phyloP scores from a whole-genome alignment of 2,888 invertebrate genomes.

The Latheticus oryzae region DNA sequence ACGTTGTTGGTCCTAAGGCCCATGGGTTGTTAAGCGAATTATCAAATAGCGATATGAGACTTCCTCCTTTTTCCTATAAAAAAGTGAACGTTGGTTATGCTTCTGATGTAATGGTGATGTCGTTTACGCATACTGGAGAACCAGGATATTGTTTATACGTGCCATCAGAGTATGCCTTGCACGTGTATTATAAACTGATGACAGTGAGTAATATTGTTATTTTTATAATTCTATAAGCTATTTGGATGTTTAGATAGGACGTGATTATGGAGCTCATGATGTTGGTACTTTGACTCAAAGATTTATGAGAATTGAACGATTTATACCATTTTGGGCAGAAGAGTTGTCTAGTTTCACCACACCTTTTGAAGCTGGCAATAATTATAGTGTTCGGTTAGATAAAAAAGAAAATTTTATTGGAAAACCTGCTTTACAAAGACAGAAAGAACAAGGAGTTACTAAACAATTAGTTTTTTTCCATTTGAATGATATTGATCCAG shows the following conservation, averaged over 20 bases:
- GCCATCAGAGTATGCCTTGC: slow-evolving; percentile 79
- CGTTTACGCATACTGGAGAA: slow-evolving; percentile 79
- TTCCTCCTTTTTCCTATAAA: slow-evolving; percentile 75
- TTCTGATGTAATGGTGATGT: slow-evolving; percentile 77
- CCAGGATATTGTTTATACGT: slow-evolving; percentile 78
- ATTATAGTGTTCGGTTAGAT: slow-evolving; percentile 72
- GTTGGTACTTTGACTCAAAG: slow-evolving; percentile 76
- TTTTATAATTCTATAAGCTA: slow-evolving; percentile 7
- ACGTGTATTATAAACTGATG: slow-evolving; percentile 78
- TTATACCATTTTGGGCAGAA: slow-evolving; percentile 80
- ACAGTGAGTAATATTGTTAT: slow-evolving; percentile 66
- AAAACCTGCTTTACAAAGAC: slow-evolving; percentile 71
- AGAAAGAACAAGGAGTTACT: slow-evolving; percentile 71
- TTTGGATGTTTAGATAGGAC: too few relatives aligned
- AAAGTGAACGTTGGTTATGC: slow-evolving; percentile 77
- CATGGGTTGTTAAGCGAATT: slow-evolving; percentile 73
- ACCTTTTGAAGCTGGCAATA: slow-evolving; percentile 74
- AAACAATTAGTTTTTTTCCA: slow-evolving; percentile 74
- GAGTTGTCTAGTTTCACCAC: slow-evolving; percentile 73
- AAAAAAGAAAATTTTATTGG: slow-evolving; percentile 75
- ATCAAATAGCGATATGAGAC: slow-evolving; percentile 72
- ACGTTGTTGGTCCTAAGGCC: slow-evolving; percentile 78
- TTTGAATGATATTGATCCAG: slow-evolving; percentile 72
- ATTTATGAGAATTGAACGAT: slow-evolving; percentile 76
- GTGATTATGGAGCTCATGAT: slow-evolving; percentile 75